Base-by-base conservation (phyloP, 1,140 invertebrate species). In the Battus philenor region DNA sequence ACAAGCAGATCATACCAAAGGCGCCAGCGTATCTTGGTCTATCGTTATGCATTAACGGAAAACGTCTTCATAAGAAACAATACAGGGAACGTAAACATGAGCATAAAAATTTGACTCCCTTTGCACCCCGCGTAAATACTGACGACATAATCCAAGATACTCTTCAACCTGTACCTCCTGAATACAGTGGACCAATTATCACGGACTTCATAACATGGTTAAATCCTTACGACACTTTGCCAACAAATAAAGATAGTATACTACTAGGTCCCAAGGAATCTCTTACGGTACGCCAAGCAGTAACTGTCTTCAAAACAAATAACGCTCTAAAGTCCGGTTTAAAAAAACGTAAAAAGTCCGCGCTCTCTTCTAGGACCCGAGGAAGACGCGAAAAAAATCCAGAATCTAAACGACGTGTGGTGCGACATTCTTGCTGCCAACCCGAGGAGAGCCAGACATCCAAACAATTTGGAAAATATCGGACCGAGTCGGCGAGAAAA, bases 1-100 rank as follows among this genome's bases (percentile, higher is more conserved):
- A 95, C 74, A 93, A 91, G 44, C 86, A 90, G 68, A 59, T 87
- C 3, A 88, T 93, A 10, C 92, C 93, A 1, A 90, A 89, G 51
- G 92, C 93, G 2, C 95, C 95, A 7, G 93, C 94, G 1, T 97
- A 97, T 70, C 89, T 95, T 44, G 95, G 95, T 1, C 89, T 94
- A 41, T 92, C 90, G 29, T 76, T 96, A 6, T 90, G 91, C 10
- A 88, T 95, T 0, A 90, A 93, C 33, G 94, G 94, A 3, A 90
- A 90, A 53, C 71, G 71, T 44, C 59, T 87, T 15, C 56, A 83
- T n/a, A 86, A 74, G 50, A 86, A 84, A 54, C 41, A 54, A 1
- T 12, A 13, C 7, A 84, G 71, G 44, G 68, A 75, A 29, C 62
- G 65, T n/a, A 83, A 65, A 61, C 65, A 74, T 17, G 76, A 85